Conservation (phyloP, 2,797 vertebrate species). For the Anableps anableps region DNA sequence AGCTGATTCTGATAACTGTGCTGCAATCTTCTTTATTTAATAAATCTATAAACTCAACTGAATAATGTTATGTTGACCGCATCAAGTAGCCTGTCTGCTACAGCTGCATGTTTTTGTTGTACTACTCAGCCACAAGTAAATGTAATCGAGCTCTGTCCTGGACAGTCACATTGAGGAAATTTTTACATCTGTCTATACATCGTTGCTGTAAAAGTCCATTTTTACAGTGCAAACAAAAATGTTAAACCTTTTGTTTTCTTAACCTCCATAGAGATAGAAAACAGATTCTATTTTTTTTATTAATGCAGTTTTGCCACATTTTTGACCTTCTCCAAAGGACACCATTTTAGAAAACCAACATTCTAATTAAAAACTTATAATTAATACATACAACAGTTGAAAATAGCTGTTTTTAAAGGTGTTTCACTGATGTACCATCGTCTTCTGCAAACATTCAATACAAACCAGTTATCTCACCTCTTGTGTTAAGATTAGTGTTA, state of each 20-base stretch:
- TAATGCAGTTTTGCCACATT: neutral
- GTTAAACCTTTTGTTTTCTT: neutral
- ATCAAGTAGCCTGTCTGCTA: neutral
- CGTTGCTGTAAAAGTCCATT: neutral
- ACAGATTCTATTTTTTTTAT: neutral
- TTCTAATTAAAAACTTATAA: neutral
- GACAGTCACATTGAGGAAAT: neutral
- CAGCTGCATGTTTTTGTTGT: neutral
- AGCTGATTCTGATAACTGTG: neutral
- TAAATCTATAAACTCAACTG: neutral
- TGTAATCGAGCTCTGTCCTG: neutral
- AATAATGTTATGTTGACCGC: neutral
- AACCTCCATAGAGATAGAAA: neutral
- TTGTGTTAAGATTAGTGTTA: too few relatives aligned
- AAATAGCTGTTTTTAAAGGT: neutral
- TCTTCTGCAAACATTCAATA: neutral
- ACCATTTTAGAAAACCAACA: neutral
- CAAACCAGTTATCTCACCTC: neutral
- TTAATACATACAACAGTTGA: neutral
- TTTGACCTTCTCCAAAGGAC: neutral
- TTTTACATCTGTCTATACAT: neutral
- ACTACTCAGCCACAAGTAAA: neutral
- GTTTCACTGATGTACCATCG: neutral
- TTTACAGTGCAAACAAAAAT: neutral
- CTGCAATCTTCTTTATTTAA: neutral